These are phyloP conservation scores for Tachysurus vachellii DNA, from an alignment of 2,113 vertebrate species.

Conservation along the genomic window DNA sequence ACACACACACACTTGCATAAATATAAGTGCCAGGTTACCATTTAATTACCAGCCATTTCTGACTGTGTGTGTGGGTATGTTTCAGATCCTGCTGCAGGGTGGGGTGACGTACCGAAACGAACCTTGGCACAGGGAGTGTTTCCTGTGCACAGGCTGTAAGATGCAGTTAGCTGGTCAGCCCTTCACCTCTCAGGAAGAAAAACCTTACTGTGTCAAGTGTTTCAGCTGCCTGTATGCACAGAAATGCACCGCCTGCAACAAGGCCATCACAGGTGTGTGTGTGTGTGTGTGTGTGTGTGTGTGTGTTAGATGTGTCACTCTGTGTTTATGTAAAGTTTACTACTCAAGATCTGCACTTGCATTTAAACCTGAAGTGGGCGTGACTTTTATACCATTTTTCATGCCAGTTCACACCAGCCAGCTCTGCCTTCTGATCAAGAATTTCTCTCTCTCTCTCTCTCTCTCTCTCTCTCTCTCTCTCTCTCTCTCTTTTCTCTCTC, in stretches of 20 bases:
- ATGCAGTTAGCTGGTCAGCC: slow-evolving; percentile 86
- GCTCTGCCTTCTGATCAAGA: too few species aligned
- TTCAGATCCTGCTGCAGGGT: slow-evolving; percentile 89
- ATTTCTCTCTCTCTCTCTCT: background rate
- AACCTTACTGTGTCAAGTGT: slow-evolving; percentile 90
- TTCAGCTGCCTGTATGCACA: slow-evolving; percentile 93
- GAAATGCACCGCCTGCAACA: slow-evolving; percentile 88
- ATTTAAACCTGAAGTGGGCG: background rate
- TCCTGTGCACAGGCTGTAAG: slow-evolving; percentile 87
- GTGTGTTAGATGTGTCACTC: background rate
- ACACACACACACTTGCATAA: background rate
- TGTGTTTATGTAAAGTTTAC: slow-evolving; percentile 1
- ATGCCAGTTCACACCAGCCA: background rate
- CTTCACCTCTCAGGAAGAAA: slow-evolving; percentile 93
- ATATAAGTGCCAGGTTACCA: background rate
- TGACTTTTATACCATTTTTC: background rate
- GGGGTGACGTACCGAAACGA: slow-evolving; percentile 92
- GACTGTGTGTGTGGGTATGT: background rate
- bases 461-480: background rate
- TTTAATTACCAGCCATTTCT: background rate
- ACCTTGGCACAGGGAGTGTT: slow-evolving; percentile 94
- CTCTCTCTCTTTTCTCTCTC: background rate
- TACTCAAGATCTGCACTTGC: background rate
- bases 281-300: background rate
- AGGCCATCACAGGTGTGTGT: slow-evolving; percentile 89